These are phyloP conservation scores for Petroica traversi DNA, from an alignment of 2,113 vertebrate genomes.

Conservation along the genomic window DNA sequence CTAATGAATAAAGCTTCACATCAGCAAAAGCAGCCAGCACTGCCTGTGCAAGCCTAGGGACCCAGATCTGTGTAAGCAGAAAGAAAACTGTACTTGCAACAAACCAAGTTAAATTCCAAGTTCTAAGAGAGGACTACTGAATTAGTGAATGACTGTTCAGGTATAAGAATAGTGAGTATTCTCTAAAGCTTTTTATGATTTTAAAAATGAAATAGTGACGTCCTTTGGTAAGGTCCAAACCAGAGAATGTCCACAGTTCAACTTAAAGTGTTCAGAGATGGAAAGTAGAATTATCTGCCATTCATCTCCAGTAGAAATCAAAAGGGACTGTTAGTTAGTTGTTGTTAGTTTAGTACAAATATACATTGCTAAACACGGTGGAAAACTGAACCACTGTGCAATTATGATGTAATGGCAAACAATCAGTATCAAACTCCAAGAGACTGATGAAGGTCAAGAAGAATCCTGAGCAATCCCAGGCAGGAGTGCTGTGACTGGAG, in stretches of 20 bases:
- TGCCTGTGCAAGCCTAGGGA: conserved; percentile 85
- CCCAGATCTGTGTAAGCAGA: conserved; percentile 81
- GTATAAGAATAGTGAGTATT: background rate
- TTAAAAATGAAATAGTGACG: background rate
- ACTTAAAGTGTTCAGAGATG: background rate
- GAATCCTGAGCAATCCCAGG: background rate
- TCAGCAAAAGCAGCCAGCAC: conserved; percentile 88
- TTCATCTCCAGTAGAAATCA: background rate
- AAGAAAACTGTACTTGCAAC: background rate
- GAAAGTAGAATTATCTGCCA: background rate
- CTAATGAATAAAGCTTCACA: conserved; percentile 83
- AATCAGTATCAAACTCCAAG: background rate
- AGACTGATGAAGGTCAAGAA: background rate
- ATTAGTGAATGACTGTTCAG: background rate
- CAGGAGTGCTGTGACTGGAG: background rate
- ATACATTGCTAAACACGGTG: background rate
- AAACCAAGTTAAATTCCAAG: background rate
- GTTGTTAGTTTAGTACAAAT: background rate
- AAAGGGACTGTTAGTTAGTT: background rate
- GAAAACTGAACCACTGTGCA: background rate
- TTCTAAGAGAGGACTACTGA: background rate
- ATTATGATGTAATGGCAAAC: background rate
- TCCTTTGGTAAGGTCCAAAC: background rate
- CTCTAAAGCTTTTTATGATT: background rate
- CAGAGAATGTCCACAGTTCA: background rate